phyloP scores from a whole-genome alignment of 2,888 invertebrate species.

The Argyra leucocephala region DNA sequence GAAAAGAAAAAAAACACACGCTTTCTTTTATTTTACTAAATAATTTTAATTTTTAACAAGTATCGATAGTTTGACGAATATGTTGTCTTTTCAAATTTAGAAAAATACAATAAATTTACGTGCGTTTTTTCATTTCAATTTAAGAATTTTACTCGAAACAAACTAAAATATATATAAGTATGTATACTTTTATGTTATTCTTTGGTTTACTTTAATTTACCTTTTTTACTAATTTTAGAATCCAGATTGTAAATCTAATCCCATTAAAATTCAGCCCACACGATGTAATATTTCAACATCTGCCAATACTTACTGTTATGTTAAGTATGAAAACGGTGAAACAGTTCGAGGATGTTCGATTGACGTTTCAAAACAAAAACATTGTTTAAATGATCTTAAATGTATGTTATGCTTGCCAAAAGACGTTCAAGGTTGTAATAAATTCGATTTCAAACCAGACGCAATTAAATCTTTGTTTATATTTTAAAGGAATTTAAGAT shows the following conservation, averaged over 20 bases:
- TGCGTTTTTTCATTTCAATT: constrained; percentile 26
- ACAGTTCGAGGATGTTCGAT: constrained; percentile 28
- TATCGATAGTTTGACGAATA: too few relatives aligned
- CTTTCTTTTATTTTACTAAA: not conserved
- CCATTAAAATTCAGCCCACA: constrained; percentile 17
- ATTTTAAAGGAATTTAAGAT: not conserved
- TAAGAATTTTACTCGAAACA: not conserved
- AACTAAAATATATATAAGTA: not conserved
- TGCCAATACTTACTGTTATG: constrained; percentile 28
- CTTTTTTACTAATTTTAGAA: constrained; percentile 25
- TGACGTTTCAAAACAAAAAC: constrained; percentile 24
- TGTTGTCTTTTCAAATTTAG: too few relatives aligned
- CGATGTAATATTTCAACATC: constrained; percentile 27
- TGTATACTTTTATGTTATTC: not conserved
- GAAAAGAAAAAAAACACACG: too few relatives aligned
- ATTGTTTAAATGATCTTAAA: constrained; percentile 22
- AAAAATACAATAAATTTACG: too few relatives aligned
- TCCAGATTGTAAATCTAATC: constrained; percentile 23
- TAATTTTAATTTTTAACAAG: too few relatives aligned
- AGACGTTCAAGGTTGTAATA: constrained; percentile 26
- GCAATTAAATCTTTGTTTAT: not conserved
- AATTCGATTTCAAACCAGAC: constrained; percentile 23
- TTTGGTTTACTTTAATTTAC: too few relatives aligned
- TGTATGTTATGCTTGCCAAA: constrained; percentile 27
- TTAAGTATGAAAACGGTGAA: constrained; percentile 18